Evolutionary conservation across 2,113 vertebrate species (phyloP).

Genomic region (Apus apus): DNA sequence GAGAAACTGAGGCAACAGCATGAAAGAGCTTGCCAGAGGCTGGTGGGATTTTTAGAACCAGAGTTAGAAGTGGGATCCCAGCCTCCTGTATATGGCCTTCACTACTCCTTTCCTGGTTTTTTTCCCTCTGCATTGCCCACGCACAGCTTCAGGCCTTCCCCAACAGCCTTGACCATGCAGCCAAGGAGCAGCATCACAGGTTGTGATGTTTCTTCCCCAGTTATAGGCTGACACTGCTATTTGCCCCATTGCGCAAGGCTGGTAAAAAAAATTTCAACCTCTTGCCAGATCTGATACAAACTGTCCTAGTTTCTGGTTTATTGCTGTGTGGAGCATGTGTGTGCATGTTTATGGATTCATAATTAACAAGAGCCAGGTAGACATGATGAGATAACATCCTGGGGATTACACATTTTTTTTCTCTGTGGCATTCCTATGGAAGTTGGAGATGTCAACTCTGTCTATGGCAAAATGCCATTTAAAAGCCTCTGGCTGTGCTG

Average conservation of each 20-base stretch:
- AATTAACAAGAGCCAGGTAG: conserved; percentile 20
- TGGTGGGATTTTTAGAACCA: not conserved
- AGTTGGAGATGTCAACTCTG: not conserved
- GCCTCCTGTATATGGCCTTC: not conserved
- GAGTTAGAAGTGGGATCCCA: not conserved
- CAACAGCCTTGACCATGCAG: not conserved
- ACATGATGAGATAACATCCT: not conserved
- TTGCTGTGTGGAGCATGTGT: not conserved
- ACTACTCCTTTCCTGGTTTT: not conserved
- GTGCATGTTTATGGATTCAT: conserved; percentile 39
- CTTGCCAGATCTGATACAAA: conserved; percentile 66
- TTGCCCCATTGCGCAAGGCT: conserved; percentile 1
- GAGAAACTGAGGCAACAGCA: not conserved
- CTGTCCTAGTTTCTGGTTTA: conserved; percentile 60
- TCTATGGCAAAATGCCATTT: not conserved
- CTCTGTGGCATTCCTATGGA: not conserved
- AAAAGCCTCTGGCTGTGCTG: not conserved
- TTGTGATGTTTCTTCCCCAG: conserved; percentile 18
- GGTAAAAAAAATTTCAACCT: not conserved
- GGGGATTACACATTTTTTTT: not conserved
- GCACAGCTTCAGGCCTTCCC: not conserved
- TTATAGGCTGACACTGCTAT: not conserved
- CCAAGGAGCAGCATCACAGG: not conserved
- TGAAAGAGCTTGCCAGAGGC: not conserved
- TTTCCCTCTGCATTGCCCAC: not conserved